phyloP scores from a whole-genome alignment of 2,888 invertebrate species.

The Spicauda simplicius region DNA sequence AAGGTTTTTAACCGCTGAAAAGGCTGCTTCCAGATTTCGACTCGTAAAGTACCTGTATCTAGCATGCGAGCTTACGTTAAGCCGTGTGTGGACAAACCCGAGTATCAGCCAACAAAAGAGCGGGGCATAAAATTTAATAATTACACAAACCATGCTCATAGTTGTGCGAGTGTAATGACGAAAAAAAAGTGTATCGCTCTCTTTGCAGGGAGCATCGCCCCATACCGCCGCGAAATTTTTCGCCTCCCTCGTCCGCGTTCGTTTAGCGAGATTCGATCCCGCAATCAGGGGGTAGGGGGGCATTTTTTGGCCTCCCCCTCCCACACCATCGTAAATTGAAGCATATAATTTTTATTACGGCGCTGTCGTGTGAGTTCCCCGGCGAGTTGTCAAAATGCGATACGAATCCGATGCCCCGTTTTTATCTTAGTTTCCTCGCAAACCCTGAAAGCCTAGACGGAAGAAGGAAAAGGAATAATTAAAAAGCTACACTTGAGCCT shows the following conservation, averaged over 20 bases:
- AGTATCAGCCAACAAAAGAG: conserved; percentile 46
- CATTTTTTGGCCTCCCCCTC: conserved; percentile 68
- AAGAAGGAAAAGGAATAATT: conserved; percentile 31
- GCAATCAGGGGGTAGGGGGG: conserved; percentile 76
- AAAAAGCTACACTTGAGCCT: conserved; percentile 35
- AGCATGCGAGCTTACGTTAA: conserved; percentile 32
- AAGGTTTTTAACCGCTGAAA: conserved; percentile 33
- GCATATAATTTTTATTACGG: conserved; percentile 85
- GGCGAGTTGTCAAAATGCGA: conserved; percentile 53
- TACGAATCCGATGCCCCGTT: conserved; percentile 39
- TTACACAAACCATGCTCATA: conserved; percentile 74
- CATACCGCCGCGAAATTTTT: conserved; percentile 68
- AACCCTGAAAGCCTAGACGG: conserved; percentile 20
- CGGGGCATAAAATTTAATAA: conserved; percentile 71
- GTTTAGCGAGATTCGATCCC: conserved; percentile 83
- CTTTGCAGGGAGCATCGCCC: conserved; percentile 52
- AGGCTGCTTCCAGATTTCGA: conserved; percentile 24
- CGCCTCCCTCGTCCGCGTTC: conserved; percentile 61
- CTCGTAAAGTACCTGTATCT: conserved; percentile 36
- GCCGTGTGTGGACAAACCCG: conserved; percentile 35
- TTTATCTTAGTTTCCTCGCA: conserved; percentile 30
- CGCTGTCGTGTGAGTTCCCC: conserved; percentile 74
- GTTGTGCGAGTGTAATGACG: conserved; percentile 76
- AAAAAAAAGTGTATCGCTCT: conserved; percentile 77
- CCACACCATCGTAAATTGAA: conserved; percentile 80